Conservation (phyloP, 2,888 invertebrate genomes). For the Mesorhabditis sp. region DNA sequence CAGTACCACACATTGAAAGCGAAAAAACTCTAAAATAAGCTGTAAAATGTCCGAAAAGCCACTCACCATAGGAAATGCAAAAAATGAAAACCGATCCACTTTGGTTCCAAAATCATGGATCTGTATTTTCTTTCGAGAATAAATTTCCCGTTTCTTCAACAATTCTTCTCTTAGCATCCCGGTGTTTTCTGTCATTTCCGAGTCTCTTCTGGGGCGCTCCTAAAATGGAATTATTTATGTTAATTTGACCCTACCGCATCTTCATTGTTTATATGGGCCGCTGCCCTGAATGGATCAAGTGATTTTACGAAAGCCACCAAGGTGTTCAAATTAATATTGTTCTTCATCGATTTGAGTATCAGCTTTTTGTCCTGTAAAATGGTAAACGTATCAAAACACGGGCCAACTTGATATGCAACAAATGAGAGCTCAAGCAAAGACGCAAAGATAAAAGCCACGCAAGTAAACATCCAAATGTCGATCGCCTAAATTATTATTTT, state of each 20-base stretch:
- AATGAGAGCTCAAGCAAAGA: slow-evolving; percentile 51
- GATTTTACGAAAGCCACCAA: slow-evolving; percentile 25
- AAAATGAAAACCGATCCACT: slow-evolving; percentile 43
- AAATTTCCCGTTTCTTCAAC: slow-evolving; percentile 20
- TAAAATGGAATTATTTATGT: not conserved
- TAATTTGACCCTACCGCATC: not conserved
- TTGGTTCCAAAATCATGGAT: slow-evolving; percentile 32
- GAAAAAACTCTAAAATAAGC: slow-evolving; percentile 35
- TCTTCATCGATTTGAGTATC: slow-evolving; percentile 25
- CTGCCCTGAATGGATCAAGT: slow-evolving; percentile 23
- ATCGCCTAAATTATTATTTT: slow-evolving; percentile 31
- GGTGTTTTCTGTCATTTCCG: not conserved
- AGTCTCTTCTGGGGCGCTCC: not conserved
- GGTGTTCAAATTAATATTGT: slow-evolving; percentile 33
- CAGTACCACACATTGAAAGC: slow-evolving; percentile 52
- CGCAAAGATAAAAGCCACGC: slow-evolving; percentile 52
- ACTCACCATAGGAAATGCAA: slow-evolving; percentile 42
- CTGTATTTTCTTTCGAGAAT: slow-evolving; percentile 24
- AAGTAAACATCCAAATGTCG: slow-evolving; percentile 52
- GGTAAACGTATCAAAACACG: not conserved
- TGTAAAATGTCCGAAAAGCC: slow-evolving; percentile 9
- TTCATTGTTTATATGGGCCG: slow-evolving; percentile 13
- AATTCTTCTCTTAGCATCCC: slow-evolving; percentile 21
- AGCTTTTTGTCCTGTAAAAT: slow-evolving; percentile 39
- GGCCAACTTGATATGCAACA: slow-evolving; percentile 50